Percentiles rank a stretch among this genome's conserved stretches.
These are phyloP conservation scores for Astropecten irregularis DNA, from an alignment of 53 echinoderm and acorn worm species.

Conservation along the genomic window DNA sequence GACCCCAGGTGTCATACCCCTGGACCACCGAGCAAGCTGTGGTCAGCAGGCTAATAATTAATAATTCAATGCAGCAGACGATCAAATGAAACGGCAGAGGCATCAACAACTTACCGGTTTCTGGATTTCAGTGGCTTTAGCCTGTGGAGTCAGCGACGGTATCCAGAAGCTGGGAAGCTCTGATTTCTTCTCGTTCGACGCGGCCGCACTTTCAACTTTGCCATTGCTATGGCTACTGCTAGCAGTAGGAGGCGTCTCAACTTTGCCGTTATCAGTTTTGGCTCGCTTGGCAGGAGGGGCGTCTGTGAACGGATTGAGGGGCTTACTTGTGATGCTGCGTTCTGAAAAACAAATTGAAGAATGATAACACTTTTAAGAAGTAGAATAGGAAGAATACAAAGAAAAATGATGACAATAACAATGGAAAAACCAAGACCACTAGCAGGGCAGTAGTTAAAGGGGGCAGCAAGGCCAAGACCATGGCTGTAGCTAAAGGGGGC, in stretches of 20 bases:
- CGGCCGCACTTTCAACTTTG: background rate
- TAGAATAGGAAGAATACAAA: too few species aligned
- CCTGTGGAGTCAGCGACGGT: conserved; percentile 88
- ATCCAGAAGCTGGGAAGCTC: conserved; percentile 97
- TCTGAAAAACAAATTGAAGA: conserved; percentile 49
- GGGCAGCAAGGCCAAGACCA: too few species aligned
- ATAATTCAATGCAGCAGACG: too few species aligned
- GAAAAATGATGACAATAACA: too few species aligned
- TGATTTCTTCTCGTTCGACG: conserved; percentile 49
- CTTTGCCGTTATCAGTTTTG: conserved; percentile 39
- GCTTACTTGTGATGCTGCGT: conserved; percentile 81
- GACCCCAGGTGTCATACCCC: too few species aligned
- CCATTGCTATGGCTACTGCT: background rate
- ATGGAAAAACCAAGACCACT: too few species aligned
- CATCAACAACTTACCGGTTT: conserved; percentile 84
- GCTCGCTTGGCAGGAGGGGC: conserved; percentile 68
- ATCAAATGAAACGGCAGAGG: too few species aligned
- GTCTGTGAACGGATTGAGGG: conserved; percentile 75
- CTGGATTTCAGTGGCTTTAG: conserved; percentile 75
- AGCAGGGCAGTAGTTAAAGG: too few species aligned
- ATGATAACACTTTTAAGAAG: background rate
- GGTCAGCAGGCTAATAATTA: too few species aligned
- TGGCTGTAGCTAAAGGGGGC: too few species aligned
- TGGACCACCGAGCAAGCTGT: too few species aligned
- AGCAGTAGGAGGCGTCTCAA: conserved; percentile 13